phyloP scores from a whole-genome alignment of 2,888 invertebrate genomes.

The Dioctria rufipes region DNA sequence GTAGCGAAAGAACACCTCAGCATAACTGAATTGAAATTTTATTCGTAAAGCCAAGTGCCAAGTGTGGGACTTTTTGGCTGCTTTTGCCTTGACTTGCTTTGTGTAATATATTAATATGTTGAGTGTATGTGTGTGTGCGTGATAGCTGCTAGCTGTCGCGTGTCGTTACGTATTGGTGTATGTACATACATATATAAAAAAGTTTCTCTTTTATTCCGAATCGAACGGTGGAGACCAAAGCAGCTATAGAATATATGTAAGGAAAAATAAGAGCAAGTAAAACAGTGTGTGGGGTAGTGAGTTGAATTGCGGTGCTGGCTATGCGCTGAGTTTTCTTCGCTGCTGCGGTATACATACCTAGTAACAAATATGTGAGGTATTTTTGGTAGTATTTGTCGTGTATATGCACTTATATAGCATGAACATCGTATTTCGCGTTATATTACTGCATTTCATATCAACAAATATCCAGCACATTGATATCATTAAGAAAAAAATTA shows the following conservation, averaged over 20 bases:
- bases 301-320: conserved; percentile 13
- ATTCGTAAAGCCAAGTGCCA: conserved; percentile 2
- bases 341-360: too few species aligned
- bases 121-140: too few species aligned
- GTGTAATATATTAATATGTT: neutral
- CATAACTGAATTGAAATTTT: conserved; percentile 44
- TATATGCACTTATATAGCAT: too few species aligned
- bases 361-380: too few species aligned
- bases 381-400: too few species aligned
- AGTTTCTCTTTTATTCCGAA: conserved; percentile 46
- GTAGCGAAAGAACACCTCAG: conserved; percentile 47
- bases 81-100: conserved; percentile 47
- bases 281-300: conserved; percentile 6
- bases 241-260: too few species aligned
- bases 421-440: too few species aligned
- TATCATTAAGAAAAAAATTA: too few species aligned
- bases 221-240: neutral
- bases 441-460: too few species aligned
- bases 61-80: conserved; percentile 17
- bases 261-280: neutral
- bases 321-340: neutral
- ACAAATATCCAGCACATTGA: too few species aligned
- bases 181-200: neutral
- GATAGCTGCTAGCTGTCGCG: too few species aligned
- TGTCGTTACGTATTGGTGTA: too few species aligned